These are phyloP conservation scores for Oscheius sp. DNA, from an alignment of 2,888 invertebrate genomes.

Conservation along the genomic window DNA sequence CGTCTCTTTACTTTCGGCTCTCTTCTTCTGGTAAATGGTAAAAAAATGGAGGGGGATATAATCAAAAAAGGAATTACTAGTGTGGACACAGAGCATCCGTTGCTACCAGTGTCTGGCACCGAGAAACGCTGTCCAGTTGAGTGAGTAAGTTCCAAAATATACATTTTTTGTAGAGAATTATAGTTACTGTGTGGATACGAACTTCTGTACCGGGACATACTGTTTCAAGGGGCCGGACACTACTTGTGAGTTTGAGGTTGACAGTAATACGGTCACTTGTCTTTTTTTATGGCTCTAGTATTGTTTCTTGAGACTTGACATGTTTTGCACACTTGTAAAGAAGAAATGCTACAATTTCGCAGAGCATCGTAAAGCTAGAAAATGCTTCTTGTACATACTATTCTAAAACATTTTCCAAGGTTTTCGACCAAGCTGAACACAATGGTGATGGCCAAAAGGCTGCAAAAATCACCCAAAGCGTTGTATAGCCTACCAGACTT, in stretches of 20 bases:
- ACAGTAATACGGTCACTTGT: background rate
- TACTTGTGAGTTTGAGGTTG: slow-evolving; percentile 7
- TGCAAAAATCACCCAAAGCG: no score
- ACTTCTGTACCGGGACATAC: slow-evolving; percentile 19
- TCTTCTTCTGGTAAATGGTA: slow-evolving; percentile 3
- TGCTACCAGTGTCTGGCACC: slow-evolving; percentile 21
- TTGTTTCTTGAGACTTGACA: no score
- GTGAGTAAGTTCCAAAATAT: background rate
- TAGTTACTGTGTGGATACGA: slow-evolving; percentile 13
- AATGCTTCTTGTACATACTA: no score
- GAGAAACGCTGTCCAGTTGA: slow-evolving; percentile 7
- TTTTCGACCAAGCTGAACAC: no score
- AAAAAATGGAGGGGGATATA: background rate
- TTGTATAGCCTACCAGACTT: no score
- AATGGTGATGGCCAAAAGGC: no score
- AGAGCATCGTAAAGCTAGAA: no score
- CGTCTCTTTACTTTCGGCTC: background rate
- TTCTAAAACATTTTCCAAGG: no score
- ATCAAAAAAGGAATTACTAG: background rate
- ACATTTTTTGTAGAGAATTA: background rate
- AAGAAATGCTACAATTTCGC: no score
- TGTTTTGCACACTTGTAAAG: no score
- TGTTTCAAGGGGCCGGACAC: slow-evolving; percentile 30
- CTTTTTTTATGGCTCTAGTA: no score
- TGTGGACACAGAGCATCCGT: background rate